phyloP scores from a whole-genome alignment of 2,888 invertebrate genomes.

The Microchrysa polita region DNA sequence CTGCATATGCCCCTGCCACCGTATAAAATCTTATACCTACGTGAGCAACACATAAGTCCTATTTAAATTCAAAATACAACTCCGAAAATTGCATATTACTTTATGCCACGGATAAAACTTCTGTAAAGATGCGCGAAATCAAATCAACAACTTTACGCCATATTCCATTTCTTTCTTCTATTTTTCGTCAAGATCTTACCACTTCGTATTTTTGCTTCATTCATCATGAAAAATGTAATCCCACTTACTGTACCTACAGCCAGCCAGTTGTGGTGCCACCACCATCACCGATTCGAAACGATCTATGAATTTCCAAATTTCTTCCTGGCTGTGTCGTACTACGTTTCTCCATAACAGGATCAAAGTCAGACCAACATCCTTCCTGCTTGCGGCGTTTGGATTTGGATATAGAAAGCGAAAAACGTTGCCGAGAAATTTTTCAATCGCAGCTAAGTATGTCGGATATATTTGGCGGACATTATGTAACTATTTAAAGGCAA shows the following conservation, averaged over 20 bases:
- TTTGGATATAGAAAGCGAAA: background rate
- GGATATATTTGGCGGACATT: background rate
- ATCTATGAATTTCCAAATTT: constrained; percentile 3
- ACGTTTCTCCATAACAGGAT: background rate
- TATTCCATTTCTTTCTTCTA: background rate
- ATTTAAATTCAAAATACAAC: background rate
- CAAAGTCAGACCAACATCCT: constrained; percentile 5
- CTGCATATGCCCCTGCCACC: too few relatives aligned
- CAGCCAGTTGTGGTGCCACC: background rate
- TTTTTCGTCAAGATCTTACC: background rate
- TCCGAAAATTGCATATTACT: background rate
- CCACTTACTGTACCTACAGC: too few relatives aligned
- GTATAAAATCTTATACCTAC: too few relatives aligned
- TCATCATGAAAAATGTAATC: too few relatives aligned
- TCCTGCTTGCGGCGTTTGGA: background rate
- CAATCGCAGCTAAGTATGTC: constrained; percentile 11
- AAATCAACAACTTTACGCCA: constrained; percentile 11
- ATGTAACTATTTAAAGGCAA: constrained; percentile 3
- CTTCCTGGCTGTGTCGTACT: too few relatives aligned
- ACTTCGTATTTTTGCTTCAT: background rate
- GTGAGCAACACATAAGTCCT: too few relatives aligned
- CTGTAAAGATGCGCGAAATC: constrained; percentile 3
- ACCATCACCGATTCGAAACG: background rate
- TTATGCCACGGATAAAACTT: background rate
- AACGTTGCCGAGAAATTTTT: background rate